These are phyloP conservation scores for Dioctria linearis DNA, from an alignment of 2,888 invertebrate genomes.

Conservation along the genomic window DNA sequence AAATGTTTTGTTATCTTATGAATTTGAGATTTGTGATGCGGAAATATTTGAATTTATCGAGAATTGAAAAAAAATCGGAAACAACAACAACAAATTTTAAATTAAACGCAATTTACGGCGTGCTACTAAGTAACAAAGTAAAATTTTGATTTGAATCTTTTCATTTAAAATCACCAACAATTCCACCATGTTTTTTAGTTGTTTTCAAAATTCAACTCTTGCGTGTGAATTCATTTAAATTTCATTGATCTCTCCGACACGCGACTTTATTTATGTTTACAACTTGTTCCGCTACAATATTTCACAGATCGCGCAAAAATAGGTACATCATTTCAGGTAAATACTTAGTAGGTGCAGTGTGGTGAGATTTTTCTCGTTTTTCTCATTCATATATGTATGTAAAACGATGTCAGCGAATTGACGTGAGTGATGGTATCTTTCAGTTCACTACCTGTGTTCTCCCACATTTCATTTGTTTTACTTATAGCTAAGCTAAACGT, in stretches of 20 bases:
- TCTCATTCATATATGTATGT: constrained; percentile 25
- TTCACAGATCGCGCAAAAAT: not conserved
- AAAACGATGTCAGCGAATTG: constrained; percentile 35
- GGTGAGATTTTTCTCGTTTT: not conserved
- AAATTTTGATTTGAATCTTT: not conserved
- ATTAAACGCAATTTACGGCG: not conserved
- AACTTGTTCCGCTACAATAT: not conserved
- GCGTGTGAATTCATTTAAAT: not conserved
- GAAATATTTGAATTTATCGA: not conserved
- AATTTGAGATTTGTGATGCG: not conserved
- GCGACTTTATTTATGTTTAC: not conserved
- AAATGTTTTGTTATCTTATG: not conserved
- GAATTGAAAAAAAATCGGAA: not conserved
- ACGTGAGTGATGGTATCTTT: not conserved
- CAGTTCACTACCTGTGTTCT: not conserved
- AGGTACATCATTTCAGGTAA: not conserved
- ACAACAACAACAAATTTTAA: too few relatives aligned
- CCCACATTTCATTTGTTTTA: constrained; percentile 10
- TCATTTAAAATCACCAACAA: not conserved
- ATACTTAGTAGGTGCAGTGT: too few relatives aligned
- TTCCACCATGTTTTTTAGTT: not conserved
- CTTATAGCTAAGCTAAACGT: not conserved
- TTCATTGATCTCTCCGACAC: not conserved
- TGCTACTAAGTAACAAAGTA: not conserved
- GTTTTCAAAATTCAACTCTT: not conserved